Conservation (phyloP, 2,797 vertebrate species). For the Morus bassanus region DNA sequence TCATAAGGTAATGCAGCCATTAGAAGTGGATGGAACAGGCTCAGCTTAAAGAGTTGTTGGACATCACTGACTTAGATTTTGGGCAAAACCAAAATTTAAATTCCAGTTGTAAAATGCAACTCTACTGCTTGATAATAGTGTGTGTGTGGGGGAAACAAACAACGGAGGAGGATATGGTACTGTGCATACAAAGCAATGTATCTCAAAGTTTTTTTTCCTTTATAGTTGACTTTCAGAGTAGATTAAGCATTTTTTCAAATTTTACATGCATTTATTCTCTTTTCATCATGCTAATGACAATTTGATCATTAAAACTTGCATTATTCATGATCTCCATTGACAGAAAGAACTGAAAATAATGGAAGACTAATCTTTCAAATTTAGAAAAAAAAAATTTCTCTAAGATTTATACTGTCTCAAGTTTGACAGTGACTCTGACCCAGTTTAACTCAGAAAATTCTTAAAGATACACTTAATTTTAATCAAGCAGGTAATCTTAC, state of each 20-base stretch:
- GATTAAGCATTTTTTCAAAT: neutral
- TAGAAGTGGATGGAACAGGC: neutral
- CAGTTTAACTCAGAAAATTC: neutral
- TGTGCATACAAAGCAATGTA: neutral
- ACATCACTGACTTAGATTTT: neutral
- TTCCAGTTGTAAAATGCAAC: constrained; percentile 12
- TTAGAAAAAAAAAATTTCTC: neutral
- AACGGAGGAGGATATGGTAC: neutral
- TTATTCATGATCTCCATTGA: neutral
- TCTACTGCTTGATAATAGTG: neutral
- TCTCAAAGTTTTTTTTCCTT: neutral
- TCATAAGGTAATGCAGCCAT: neutral
- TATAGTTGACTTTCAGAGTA: neutral
- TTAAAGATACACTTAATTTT: neutral
- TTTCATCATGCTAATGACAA: neutral
- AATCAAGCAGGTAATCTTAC: neutral
- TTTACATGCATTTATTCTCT: neutral
- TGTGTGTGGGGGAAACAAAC: neutral
- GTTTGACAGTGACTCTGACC: neutral
- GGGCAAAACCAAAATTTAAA: constrained; percentile 36
- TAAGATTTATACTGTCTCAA: neutral
- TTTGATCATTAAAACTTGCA: neutral
- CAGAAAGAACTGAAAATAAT: neutral
- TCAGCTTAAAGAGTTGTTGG: neutral
- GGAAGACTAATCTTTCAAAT: neutral